Conservation (phyloP, 2,888 invertebrate species). For the Himalopsyche kuldschensis region DNA sequence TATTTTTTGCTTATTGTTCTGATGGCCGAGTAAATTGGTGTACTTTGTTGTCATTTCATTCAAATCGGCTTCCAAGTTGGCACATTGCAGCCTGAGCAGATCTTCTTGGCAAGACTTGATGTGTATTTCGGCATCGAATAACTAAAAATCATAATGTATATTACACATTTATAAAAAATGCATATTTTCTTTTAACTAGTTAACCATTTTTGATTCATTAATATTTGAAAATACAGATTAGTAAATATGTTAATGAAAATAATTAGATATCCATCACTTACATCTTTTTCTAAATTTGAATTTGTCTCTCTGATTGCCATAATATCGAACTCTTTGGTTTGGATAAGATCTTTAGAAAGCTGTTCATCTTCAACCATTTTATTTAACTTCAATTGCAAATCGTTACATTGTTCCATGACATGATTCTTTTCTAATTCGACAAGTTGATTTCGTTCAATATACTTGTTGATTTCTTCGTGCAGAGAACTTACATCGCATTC, state of each 20-base stretch:
- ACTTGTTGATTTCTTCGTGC: not conserved
- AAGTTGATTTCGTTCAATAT: not conserved
- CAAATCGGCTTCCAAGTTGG: constrained; percentile 52
- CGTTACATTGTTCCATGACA: not conserved
- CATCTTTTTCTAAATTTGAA: not conserved
- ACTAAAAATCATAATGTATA: not conserved
- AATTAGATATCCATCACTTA: not conserved
- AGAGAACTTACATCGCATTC: not conserved
- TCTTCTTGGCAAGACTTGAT: constrained; percentile 55
- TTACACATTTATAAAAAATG: not conserved
- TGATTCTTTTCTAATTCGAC: not conserved
- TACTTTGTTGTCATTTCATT: constrained; percentile 60
- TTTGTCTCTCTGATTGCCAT: not conserved
- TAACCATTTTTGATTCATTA: not conserved
- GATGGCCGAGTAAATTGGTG: constrained; percentile 64
- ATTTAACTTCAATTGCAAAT: not conserved
- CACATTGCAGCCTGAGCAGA: constrained; percentile 48
- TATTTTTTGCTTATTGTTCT: constrained; percentile 67
- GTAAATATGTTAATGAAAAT: not conserved
- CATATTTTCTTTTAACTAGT: not conserved
- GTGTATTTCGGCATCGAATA: constrained; percentile 44
- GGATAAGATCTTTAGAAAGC: not conserved
- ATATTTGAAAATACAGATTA: not conserved
- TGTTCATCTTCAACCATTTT: not conserved
- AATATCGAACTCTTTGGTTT: not conserved